Evolutionary conservation across 2,113 vertebrate genomes (phyloP).

Genomic region (Lagenorhynchus albirostris): DNA sequence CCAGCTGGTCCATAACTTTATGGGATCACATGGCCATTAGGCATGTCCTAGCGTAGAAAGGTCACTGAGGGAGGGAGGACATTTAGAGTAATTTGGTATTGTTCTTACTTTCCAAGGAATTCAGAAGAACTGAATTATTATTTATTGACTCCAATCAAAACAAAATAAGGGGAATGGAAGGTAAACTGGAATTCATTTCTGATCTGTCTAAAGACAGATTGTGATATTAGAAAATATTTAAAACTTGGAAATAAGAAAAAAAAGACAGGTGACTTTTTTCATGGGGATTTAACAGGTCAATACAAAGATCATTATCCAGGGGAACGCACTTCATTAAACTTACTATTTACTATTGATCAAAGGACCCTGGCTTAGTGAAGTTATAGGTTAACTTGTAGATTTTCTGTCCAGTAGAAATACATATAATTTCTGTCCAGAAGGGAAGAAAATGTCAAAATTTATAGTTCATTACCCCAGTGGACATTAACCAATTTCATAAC

Average conservation of each 20-base stretch:
- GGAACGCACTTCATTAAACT: neutral
- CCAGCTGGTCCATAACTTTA: neutral
- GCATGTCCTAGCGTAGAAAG: neutral
- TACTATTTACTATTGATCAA: neutral
- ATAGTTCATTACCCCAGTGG: neutral
- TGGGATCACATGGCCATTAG: neutral
- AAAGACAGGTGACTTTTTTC: neutral
- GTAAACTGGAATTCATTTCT: neutral
- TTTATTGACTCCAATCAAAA: neutral
- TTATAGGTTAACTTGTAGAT: neutral
- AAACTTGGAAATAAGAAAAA: conserved; percentile 13
- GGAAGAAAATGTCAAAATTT: conserved; percentile 34
- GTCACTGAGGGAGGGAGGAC: neutral
- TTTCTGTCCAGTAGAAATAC: neutral
- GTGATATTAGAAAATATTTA: neutral
- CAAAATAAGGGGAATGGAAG: neutral
- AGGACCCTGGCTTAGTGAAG: neutral
- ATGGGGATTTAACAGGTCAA: neutral
- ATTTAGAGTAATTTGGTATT: neutral
- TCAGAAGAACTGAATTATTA: neutral
- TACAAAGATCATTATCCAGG: neutral
- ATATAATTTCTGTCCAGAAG: conserved; percentile 21
- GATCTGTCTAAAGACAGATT: neutral
- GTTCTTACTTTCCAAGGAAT: neutral
- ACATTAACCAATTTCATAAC: conserved; percentile 22